A percentile compares a stretch with the other conserved stretches of the same genome.
Conservation (phyloP, 1,140 invertebrate genomes). For the Drosophila sturtevanti region DNA sequence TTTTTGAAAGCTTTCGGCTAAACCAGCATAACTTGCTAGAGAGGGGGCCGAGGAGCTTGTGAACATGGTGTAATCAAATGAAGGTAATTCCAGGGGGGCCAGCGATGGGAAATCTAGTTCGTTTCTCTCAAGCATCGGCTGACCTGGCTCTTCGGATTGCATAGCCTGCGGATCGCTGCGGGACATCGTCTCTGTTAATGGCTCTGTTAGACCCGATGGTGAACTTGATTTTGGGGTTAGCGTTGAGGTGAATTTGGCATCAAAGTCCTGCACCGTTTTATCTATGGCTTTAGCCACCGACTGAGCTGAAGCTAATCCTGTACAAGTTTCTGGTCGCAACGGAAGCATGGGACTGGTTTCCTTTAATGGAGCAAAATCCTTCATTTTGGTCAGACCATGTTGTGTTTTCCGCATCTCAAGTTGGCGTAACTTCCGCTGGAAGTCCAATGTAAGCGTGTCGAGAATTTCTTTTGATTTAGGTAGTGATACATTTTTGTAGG, state of each 20-base stretch:
- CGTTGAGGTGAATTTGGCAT: constrained; percentile 66
- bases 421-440: constrained; percentile 67
- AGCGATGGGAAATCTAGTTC: constrained; percentile 59
- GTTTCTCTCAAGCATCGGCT: constrained; percentile 9
- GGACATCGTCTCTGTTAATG: constrained; percentile 42
- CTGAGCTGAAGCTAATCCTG: constrained; percentile 50
- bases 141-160: constrained; percentile 19
- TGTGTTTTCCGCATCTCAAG: constrained; percentile 76
- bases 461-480: constrained; percentile 70
- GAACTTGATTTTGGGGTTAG: constrained; percentile 17
- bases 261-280: constrained; percentile 76
- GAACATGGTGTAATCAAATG: constrained; percentile 71
- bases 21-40: constrained; percentile 52
- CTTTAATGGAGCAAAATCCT: constrained; percentile 67
- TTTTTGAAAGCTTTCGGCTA: constrained; percentile 69
- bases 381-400: constrained; percentile 65
- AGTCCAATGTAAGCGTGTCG: constrained; percentile 68
- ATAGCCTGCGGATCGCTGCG: constrained; percentile 28
- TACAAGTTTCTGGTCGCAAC: constrained; percentile 36
- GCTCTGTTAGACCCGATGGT: constrained; percentile 29
- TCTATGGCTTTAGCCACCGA: constrained; percentile 78
- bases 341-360: constrained; percentile 65
- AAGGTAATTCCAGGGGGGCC: constrained; percentile 70
- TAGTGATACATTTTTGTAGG: constrained; percentile 64
- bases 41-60: constrained; percentile 63